Percentiles rank a stretch among this genome's conserved stretches.
phyloP scores from a whole-genome alignment of 37 sponge, comb jelly and placozoan genomes.

The Hexactinellida sp. region DNA sequence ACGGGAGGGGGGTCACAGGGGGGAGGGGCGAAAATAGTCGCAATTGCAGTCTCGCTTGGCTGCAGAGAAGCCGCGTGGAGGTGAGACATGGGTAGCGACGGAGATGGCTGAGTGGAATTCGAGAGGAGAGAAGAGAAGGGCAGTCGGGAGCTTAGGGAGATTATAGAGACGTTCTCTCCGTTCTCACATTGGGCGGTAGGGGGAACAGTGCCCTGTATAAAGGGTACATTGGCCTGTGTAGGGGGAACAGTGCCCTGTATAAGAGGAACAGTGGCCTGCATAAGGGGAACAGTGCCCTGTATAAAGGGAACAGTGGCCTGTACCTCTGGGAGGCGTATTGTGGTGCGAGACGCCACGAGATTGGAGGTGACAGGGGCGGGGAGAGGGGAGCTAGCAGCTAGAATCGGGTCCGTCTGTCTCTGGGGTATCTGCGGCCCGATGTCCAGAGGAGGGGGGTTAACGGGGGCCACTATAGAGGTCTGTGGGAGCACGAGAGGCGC shows the following conservation, averaged over 20 bases:
- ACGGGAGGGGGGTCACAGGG: neutral
- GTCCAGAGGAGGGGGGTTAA: neutral
- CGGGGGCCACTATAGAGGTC: neutral
- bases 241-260: neutral
- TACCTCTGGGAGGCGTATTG: neutral
- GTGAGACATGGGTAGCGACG: neutral
- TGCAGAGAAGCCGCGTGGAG: neutral
- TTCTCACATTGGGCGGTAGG: neutral
- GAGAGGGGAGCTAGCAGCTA: neutral
- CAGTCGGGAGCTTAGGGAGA: neutral
- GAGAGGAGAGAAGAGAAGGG: conserved; percentile 9
- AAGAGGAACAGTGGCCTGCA: neutral
- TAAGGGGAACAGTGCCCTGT: neutral
- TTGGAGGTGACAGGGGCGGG: neutral
- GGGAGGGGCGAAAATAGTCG: neutral
- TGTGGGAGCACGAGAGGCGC: neutral
- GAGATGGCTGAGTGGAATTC: neutral
- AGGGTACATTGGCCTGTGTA: neutral
- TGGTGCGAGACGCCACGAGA: neutral
- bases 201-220: neutral
- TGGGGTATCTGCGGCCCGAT: neutral
- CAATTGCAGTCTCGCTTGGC: neutral
- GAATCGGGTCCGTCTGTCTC: neutral
- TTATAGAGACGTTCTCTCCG: neutral
- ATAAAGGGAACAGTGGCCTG: neutral